Evolutionary conservation across 2,888 invertebrate species (phyloP), one percentile per base, ranked within the genome.

Genomic region (Meta bourneti): DNA sequence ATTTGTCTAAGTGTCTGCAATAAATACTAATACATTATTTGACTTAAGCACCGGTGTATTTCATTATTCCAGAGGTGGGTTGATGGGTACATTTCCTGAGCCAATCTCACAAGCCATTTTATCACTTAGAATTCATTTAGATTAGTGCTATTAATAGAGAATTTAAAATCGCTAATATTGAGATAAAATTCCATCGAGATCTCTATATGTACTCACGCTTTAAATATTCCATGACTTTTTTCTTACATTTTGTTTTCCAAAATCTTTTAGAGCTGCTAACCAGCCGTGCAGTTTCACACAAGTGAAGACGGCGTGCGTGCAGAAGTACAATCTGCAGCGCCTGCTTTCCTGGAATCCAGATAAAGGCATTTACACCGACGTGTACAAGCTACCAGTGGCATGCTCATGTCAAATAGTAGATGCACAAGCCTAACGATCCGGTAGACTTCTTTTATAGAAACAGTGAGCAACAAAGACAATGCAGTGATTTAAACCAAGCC

Each of bases 321-420:
- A 93, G 61, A 93, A 93, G 72, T 93, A 89, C 82, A 93, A 81
- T 70, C 79, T 92, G 16, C 93, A 93, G 20, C 92, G 93, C 13
- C 84, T 93, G 9, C 80, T 93, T 49, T 82, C 89, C 48, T 93
- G 93, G 93, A 93, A 90, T 34, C 52, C 80, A 0, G 93, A 92
- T 0, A 81, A 86, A 71, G 93, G 93, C 2, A 71, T 93, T 16
- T 93, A 93, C 86, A 80, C 87, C 19, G 93, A 93, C 52, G 85
- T 93, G 13, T 93, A 83, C 91, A 89, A 78, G 7, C 83, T 93
- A 0, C 93, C 93, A 1, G 84, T 93, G 5, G 93, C 93, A 11
- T 93, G 93, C 69, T 93, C 93, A 0, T 93, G 93, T 71, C 93
- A 93, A 54, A 19, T 93, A 8, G 48, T 79, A 5, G 71, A 90